phyloP scores from a whole-genome alignment of 2,888 invertebrate genomes.

The Leptinotarsa rubiginosa region DNA sequence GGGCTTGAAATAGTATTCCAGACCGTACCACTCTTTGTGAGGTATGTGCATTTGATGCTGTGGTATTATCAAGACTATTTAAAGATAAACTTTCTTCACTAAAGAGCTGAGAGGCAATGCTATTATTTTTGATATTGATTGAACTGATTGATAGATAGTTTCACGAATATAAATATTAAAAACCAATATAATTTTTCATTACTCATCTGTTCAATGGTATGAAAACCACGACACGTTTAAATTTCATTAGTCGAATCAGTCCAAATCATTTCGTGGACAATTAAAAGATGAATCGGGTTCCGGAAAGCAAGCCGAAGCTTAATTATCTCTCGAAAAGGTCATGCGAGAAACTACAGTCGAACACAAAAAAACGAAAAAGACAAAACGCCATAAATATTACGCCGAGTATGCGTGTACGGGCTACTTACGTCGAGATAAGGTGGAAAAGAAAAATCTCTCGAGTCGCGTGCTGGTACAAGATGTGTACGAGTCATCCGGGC shows the following conservation, averaged over 20 bases:
- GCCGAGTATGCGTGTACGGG: slow-evolving; percentile 8
- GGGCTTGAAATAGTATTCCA: too few species aligned
- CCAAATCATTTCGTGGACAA: not conserved
- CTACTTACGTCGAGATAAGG: slow-evolving; percentile 4
- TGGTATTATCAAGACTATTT: too few species aligned
- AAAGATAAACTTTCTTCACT: too few species aligned
- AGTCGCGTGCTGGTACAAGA: slow-evolving; percentile 43
- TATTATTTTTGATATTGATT: too few species aligned
- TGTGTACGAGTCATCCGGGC: slow-evolving; percentile 28
- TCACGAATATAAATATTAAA: too few species aligned
- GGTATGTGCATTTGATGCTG: too few species aligned
- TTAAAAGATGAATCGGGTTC: not conserved
- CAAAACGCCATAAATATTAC: slow-evolving; percentile 10
- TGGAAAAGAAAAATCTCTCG: slow-evolving; percentile 22
- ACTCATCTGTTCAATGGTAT: too few species aligned
- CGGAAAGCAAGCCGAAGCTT: not conserved
- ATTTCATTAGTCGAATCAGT: not conserved
- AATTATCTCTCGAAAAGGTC: slow-evolving; percentile 4
- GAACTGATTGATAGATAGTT: too few species aligned
- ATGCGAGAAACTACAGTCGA: not conserved
- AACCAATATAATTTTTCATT: too few species aligned
- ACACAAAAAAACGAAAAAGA: slow-evolving; percentile 1
- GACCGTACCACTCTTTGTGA: too few species aligned
- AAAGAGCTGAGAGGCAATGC: too few species aligned
- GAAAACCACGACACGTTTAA: too few species aligned